phyloP scores from a whole-genome alignment of 2,888 invertebrate species.

The Nemurella pictetii region DNA sequence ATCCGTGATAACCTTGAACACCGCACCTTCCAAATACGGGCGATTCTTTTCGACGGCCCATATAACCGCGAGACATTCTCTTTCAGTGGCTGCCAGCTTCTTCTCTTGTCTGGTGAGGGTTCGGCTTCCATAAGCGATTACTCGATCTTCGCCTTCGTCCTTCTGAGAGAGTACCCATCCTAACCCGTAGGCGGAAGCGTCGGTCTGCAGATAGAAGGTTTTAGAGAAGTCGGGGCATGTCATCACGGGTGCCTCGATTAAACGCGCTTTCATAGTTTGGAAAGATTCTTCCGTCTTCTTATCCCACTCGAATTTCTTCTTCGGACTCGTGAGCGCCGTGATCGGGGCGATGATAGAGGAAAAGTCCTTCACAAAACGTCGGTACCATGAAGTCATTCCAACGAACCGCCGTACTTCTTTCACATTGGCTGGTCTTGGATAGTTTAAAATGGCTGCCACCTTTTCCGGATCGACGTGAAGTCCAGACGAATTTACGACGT shows the following conservation, averaged over 20 bases:
- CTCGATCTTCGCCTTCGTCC: slow-evolving; percentile 42
- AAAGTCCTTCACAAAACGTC: slow-evolving; percentile 43
- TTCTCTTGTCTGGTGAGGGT: slow-evolving; percentile 43
- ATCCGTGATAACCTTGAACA: slow-evolving; percentile 44
- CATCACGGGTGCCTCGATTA: slow-evolving; percentile 40
- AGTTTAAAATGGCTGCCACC: slow-evolving; percentile 33
- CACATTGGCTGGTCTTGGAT: slow-evolving; percentile 42
- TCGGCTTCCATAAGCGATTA: slow-evolving; percentile 45
- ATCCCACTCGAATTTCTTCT: slow-evolving; percentile 27
- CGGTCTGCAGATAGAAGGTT: slow-evolving; percentile 39
- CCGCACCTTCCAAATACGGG: slow-evolving; percentile 41
- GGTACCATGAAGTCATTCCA: slow-evolving; percentile 46
- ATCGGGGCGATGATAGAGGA: slow-evolving; percentile 1
- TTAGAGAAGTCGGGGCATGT: slow-evolving; percentile 41
- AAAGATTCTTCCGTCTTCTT: slow-evolving; percentile 35
- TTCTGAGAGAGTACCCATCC: slow-evolving; percentile 37
- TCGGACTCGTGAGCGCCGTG: slow-evolving; percentile 10
- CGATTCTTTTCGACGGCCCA: slow-evolving; percentile 3
- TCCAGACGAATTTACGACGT: slow-evolving; percentile 30
- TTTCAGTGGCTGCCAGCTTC: slow-evolving; percentile 45
- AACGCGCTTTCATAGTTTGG: slow-evolving; percentile 25
- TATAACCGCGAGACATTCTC: background rate
- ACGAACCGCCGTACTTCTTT: slow-evolving; percentile 46
- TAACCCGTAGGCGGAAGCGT: slow-evolving; percentile 42
- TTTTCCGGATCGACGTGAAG: slow-evolving; percentile 34